A percentile compares a stretch with the other conserved stretches of the same genome.
phyloP scores from a whole-genome alignment of 1,140 invertebrate genomes.

The Sarcophaga bullata region DNA sequence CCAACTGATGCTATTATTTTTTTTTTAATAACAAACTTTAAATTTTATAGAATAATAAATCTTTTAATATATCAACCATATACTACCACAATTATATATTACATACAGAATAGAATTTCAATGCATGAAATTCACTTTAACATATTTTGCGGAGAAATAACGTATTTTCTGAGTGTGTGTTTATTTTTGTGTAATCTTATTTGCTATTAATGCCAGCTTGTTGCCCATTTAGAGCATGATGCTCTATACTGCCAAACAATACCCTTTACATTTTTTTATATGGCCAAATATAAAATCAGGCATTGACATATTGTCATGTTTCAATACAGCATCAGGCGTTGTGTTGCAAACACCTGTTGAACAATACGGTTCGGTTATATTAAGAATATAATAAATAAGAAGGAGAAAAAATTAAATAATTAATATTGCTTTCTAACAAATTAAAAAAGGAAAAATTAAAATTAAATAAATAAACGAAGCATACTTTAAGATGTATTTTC shows the following conservation, averaged over 20 bases:
- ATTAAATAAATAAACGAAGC: neutral
- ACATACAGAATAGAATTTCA: no score
- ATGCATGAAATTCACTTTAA: no score
- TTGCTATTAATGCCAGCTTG: neutral
- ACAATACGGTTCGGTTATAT: neutral
- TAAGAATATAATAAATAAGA: no score
- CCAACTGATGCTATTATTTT: no score
- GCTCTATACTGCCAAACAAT: neutral
- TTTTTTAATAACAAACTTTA: no score
- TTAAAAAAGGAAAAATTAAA: no score
- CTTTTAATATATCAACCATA: no score
- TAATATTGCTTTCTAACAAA: no score
- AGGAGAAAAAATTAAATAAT: no score
- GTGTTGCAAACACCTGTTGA: conserved; percentile 36
- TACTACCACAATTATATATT: no score
- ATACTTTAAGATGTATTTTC: conserved; percentile 18
- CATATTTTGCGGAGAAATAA: no score
- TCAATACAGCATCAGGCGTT: conserved; percentile 20
- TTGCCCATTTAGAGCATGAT: conserved; percentile 18
- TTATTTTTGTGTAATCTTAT: neutral
- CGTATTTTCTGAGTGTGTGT: neutral
- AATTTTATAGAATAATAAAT: no score
- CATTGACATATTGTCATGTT: conserved; percentile 28
- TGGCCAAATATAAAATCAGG: conserved; percentile 17
- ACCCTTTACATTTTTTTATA: neutral